Conservation (phyloP, 2,888 invertebrate species). For the Oscheius sp. region DNA sequence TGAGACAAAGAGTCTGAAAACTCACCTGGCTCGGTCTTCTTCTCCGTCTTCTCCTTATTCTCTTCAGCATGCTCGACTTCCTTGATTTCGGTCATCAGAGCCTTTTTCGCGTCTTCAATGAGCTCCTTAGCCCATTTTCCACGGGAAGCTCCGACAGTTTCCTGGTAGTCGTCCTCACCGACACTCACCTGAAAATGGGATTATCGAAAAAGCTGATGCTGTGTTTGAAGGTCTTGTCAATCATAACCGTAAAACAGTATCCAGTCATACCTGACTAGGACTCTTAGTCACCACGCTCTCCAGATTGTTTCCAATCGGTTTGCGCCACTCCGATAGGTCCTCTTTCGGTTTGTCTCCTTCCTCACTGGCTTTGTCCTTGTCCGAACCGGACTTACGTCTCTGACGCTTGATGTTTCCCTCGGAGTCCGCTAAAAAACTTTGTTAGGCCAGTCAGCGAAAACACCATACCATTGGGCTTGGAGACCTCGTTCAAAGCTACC, state of each 20-base stretch:
- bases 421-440: constrained; percentile 7
- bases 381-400: constrained; percentile 46
- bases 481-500: constrained; percentile 69
- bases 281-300: constrained; percentile 38
- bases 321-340: constrained; percentile 42
- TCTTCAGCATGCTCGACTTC: constrained; percentile 47
- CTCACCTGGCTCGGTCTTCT: constrained; percentile 4
- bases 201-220: too few species aligned
- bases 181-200: constrained; percentile 41
- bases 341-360: constrained; percentile 57
- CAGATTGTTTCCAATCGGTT: constrained; percentile 5
- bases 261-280: constrained; percentile 49
- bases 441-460: background rate
- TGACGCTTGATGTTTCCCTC: constrained; percentile 49
- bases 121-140: constrained; percentile 70
- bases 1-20: background rate
- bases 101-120: constrained; percentile 59
- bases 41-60: constrained; percentile 34
- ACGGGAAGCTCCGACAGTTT: constrained; percentile 68
- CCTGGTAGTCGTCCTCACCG: constrained; percentile 57
- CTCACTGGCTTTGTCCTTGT: constrained; percentile 58
- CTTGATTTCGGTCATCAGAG: constrained; percentile 50
- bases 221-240: too few species aligned
- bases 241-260: too few species aligned
- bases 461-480: constrained; percentile 51